phyloP scores from a whole-genome alignment of 2,113 vertebrate genomes.

The Prolemur simus region DNA sequence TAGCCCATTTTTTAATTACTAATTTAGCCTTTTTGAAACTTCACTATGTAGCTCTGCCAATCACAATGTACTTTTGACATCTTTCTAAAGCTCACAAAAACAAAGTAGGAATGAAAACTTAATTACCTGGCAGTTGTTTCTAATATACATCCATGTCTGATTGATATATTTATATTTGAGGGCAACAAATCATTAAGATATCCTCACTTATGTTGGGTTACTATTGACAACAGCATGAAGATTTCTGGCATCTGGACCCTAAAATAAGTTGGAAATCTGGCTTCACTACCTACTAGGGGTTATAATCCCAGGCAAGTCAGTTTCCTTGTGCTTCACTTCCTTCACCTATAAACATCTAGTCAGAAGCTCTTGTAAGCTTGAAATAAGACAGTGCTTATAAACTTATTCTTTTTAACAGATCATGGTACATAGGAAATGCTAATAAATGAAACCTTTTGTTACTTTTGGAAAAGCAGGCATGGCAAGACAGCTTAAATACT shows the following conservation, averaged over 20 bases:
- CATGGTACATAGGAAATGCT: neutral
- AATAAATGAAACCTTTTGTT: neutral
- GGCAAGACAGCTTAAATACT: neutral
- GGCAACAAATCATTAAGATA: constrained; percentile 5
- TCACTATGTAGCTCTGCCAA: neutral
- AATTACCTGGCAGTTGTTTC: neutral
- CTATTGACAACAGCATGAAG: neutral
- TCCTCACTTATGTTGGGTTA: neutral
- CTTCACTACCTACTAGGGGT: neutral
- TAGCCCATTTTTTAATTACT: neutral
- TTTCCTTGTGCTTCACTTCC: neutral
- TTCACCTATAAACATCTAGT: neutral
- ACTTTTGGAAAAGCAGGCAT: neutral
- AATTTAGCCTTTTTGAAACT: neutral
- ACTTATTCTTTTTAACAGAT: neutral
- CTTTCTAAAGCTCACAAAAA: neutral
- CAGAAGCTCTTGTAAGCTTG: neutral
- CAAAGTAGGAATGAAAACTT: neutral
- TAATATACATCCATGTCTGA: neutral
- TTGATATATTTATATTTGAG: neutral
- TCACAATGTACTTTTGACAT: neutral
- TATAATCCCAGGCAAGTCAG: neutral
- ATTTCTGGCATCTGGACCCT: neutral
- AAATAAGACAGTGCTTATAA: neutral
- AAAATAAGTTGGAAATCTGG: neutral